A percentile compares a stretch with the other conserved stretches of the same genome.
Evolutionary conservation across 2,113 vertebrate species (phyloP).

Genomic region (Reinhardtius hippoglossoides): DNA sequence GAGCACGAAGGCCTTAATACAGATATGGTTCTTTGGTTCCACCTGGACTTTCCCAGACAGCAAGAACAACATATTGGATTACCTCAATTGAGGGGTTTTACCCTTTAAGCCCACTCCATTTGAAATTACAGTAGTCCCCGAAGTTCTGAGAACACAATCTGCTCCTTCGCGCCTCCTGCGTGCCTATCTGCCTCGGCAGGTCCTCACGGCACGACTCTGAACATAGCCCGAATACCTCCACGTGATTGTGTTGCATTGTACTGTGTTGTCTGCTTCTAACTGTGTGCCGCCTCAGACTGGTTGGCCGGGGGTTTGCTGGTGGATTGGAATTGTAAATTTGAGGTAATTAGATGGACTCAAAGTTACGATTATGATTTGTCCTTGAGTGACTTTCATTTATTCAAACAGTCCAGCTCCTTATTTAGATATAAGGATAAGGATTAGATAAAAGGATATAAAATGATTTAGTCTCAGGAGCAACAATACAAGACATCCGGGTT

Average conservation of each 20-base stretch:
- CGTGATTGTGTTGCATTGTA: slow-evolving; percentile 29
- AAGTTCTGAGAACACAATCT: slow-evolving; percentile 64
- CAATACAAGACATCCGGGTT: background rate
- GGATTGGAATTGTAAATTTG: background rate
- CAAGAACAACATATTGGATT: slow-evolving; percentile 62
- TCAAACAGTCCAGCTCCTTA: too few species aligned
- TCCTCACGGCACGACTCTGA: slow-evolving; percentile 47
- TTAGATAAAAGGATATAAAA: too few species aligned
- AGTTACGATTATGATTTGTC: too few species aligned
- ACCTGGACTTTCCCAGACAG: slow-evolving; percentile 55
- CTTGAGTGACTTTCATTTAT: too few species aligned
- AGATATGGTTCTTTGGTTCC: slow-evolving; percentile 36
- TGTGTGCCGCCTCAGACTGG: slow-evolving; percentile 14
- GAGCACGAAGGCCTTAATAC: slow-evolving; percentile 20
- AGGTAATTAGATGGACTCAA: background rate
- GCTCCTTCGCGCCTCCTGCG: slow-evolving; percentile 42
- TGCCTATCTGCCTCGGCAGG: slow-evolving; percentile 56
- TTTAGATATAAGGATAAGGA: too few species aligned
- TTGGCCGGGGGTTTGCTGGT: slow-evolving; percentile 3
- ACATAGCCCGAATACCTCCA: slow-evolving; percentile 66
- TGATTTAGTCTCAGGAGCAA: background rate
- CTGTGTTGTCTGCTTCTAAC: slow-evolving; percentile 19
- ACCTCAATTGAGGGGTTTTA: slow-evolving; percentile 64
- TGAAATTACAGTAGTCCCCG: slow-evolving; percentile 46
- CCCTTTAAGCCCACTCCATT: slow-evolving; percentile 61